phyloP scores from a whole-genome alignment of 2,797 vertebrate genomes.

The Poeciliopsis infans region DNA sequence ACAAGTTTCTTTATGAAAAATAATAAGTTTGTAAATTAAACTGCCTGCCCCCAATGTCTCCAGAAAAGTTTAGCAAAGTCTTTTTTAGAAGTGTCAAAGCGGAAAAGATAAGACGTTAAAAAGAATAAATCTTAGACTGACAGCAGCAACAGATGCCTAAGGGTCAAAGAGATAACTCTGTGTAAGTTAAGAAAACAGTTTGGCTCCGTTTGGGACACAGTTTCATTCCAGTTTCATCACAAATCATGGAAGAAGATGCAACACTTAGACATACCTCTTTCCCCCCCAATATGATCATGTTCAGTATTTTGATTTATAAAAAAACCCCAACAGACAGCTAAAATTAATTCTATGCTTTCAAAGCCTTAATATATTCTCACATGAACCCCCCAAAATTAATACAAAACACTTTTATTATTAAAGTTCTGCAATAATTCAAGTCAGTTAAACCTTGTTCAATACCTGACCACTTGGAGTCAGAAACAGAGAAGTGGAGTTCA shows the following conservation, averaged over 20 bases:
- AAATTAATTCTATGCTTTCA: constrained; percentile 4
- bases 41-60: constrained; percentile 36
- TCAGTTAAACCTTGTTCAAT: background rate
- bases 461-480: background rate
- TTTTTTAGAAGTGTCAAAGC: constrained; percentile 21
- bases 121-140: constrained; percentile 29
- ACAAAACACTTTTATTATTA: constrained; percentile 12
- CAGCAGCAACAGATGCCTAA: constrained; percentile 31
- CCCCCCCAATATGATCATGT: constrained; percentile 10
- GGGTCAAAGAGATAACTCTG: constrained; percentile 46
- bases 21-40: constrained; percentile 44
- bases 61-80: constrained; percentile 34
- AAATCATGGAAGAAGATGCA: constrained; percentile 41
- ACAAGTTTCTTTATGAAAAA: background rate
- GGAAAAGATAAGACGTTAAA: constrained; percentile 32
- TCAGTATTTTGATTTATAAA: constrained; percentile 7
- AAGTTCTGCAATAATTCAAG: background rate
- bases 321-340: constrained; percentile 1
- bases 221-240: constrained; percentile 67
- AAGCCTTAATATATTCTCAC: constrained; percentile 20
- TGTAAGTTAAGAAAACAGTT: constrained; percentile 43
- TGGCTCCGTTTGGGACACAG: constrained; percentile 43
- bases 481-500: background rate
- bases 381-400: background rate
- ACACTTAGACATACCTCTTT: constrained; percentile 27